These are phyloP conservation scores for Hipparchia sbordonii DNA, from an alignment of 2,888 invertebrate genomes.

Conservation along the genomic window DNA sequence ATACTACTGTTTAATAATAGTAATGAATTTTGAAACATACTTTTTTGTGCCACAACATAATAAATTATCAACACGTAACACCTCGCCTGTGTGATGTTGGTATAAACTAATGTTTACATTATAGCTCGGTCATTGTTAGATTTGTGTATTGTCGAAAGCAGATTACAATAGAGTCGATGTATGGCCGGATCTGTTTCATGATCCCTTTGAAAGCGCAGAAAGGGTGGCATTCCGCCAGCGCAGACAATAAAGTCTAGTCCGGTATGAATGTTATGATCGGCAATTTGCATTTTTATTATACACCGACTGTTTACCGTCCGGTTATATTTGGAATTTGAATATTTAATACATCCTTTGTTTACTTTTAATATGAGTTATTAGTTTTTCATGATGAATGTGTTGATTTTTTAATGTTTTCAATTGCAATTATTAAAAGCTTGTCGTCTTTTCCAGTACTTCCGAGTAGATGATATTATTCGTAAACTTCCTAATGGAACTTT, in stretches of 20 bases:
- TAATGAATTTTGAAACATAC: too few species aligned
- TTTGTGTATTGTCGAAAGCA: slow-evolving; percentile 28
- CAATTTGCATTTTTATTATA: slow-evolving; percentile 69
- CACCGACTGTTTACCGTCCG: slow-evolving; percentile 42
- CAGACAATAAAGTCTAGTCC: slow-evolving; percentile 64
- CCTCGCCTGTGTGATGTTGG: background rate
- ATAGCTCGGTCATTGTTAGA: slow-evolving; percentile 16
- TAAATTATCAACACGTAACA: background rate
- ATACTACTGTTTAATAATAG: too few species aligned
- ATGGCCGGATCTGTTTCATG: slow-evolving; percentile 43
- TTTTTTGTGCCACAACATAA: background rate
- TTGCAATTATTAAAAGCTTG: background rate
- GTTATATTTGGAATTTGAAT: slow-evolving; percentile 26
- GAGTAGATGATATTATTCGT: background rate
- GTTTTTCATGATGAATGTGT: slow-evolving; percentile 1
- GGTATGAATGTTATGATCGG: slow-evolving; percentile 56
- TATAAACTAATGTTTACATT: slow-evolving; percentile 5
- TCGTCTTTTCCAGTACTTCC: background rate
- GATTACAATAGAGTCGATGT: slow-evolving; percentile 50
- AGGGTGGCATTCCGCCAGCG: slow-evolving; percentile 62
- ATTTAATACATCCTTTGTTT: slow-evolving; percentile 43
- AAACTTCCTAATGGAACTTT: background rate
- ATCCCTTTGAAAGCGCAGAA: slow-evolving; percentile 54
- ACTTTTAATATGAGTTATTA: slow-evolving; percentile 30
- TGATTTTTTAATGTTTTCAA: slow-evolving; percentile 8